Evolutionary conservation across 2,113 vertebrate genomes (phyloP), one percentile per base, ranked within the genome.

Genomic region (Colaptes auratus): DNA sequence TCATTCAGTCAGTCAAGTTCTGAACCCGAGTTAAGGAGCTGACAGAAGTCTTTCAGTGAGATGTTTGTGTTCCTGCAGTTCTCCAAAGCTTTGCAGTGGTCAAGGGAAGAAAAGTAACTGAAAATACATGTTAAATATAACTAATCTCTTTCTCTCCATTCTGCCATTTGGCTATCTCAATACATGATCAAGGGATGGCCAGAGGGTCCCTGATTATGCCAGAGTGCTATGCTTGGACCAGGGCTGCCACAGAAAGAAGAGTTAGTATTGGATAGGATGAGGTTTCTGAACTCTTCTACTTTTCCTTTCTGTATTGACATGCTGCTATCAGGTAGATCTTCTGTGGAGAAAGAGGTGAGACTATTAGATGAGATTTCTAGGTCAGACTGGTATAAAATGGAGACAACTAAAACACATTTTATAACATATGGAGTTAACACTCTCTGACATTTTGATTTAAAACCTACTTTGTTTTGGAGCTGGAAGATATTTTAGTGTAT

Each of bases 381-480:
- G 33, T 82, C 90, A 86, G 39, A 66, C 6, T 70, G 56, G 8
- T 55, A 82, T 94, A 87, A 89, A 85, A 76, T 13, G 63, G 84
- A 91, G 85, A 82, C n/a, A 86, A 59, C 60, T 46, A 63, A 92
- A 89, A 91, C 63, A 73, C 30, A 35, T 72, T 92, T 92, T 12
- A 46, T 73, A 16, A 88, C 59, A 17, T 39, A 55, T 66, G 30
- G 60, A 85, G 16, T 91, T 86, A 63, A 94, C 83, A 86, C 42
- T 77, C 28, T 19, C 30, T 63, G 90, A 80, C 42, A 52, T 77
- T 86, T 86, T 93, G n/a, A 86, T 93, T 88, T 89, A 71, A 88
- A 93, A 74, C 19, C 56, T 92, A 3, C 39, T 85, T 82, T 83
- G 35, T 88, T 92, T 88, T 85, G 83, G 65, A 82, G 82, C 27